Base-by-base conservation (phyloP, 2,888 invertebrate species). In the Atethmia centrago region DNA sequence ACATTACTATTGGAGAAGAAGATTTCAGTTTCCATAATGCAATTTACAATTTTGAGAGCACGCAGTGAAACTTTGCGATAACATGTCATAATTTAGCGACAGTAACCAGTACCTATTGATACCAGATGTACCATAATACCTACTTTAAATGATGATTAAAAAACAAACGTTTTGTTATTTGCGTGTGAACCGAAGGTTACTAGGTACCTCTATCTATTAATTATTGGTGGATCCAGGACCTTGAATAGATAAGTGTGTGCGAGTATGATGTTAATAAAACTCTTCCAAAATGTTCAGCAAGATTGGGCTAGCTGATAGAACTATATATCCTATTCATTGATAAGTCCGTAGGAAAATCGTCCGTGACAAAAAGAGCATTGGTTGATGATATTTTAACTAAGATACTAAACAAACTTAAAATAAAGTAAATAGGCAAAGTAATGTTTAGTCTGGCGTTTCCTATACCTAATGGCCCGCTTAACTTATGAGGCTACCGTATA, bases 71-170 rank as follows among this genome's bases (percentile, higher is more conserved):
- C 28, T 62, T 31, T 21, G 42, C 28, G 76, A 68, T 79, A 76
- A 75, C 40, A 56, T 77, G 36, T 49, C 42, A 76, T 31, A 63
- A 56, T 77, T 72, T 69, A 59, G 73, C 47, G 45, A 67, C 58
- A 71, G 25, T 72, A 69, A 56, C 45, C 53, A 65, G 56, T 51
- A 64, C 16, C 47, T 59, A 62, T 19, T 61, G 42, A 61, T 79
- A 83, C 68, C 84, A 80, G 79, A 72, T 83, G 68, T 72, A 64
- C 45, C 36, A 31, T 40, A 68, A 53, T 67, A 51, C 63, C 84
- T 56, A 70, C 42, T 79, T 61, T 31, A 45, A 49, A 79, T 72
- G 28, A 68, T 45, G 42, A 84, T 71, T 81, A 76, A 74, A 53
- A 69, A 65, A 64, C 62, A 77, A 78, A 76, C 47, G 51, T 59